Evolutionary conservation across 1,140 invertebrate species (phyloP).

Genomic region (Drosophila varians): DNA sequence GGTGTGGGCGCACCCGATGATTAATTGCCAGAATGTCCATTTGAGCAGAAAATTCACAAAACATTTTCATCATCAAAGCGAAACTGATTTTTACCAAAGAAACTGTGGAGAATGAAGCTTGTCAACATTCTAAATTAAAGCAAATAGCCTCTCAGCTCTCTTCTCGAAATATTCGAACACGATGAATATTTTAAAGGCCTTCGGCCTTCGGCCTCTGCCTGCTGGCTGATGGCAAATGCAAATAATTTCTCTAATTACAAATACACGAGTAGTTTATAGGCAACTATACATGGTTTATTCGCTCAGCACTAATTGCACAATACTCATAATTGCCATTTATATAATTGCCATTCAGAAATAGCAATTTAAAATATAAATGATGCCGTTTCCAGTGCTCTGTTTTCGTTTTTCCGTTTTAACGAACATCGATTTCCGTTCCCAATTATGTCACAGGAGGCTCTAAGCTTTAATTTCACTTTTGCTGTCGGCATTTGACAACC

Average conservation of each 20-base stretch:
- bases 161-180: too few relatives aligned
- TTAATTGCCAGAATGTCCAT: conserved; percentile 71
- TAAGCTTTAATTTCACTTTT: too few relatives aligned
- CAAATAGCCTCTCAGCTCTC: not conserved
- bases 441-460: too few relatives aligned
- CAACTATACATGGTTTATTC: too few relatives aligned
- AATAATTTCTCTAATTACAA: conserved; percentile 16
- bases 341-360: not conserved
- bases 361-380: conserved; percentile 1
- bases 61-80: conserved; percentile 62
- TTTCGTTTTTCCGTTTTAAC: not conserved
- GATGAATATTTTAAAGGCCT: not conserved
- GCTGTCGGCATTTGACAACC: not conserved
- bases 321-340: not conserved
- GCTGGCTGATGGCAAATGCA: not conserved
- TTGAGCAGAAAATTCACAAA: conserved; percentile 65
- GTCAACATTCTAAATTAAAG: not conserved
- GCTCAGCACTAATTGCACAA: conserved; percentile 3
- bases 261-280: conserved; percentile 6
- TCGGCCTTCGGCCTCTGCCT: not conserved
- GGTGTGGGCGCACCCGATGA: conserved; percentile 40
- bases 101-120: not conserved
- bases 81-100: conserved; percentile 24
- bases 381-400: too few relatives aligned
- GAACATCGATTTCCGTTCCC: not conserved